Base-by-base conservation (phyloP, 2,888 invertebrate genomes). In the Halictus ligatus region DNA sequence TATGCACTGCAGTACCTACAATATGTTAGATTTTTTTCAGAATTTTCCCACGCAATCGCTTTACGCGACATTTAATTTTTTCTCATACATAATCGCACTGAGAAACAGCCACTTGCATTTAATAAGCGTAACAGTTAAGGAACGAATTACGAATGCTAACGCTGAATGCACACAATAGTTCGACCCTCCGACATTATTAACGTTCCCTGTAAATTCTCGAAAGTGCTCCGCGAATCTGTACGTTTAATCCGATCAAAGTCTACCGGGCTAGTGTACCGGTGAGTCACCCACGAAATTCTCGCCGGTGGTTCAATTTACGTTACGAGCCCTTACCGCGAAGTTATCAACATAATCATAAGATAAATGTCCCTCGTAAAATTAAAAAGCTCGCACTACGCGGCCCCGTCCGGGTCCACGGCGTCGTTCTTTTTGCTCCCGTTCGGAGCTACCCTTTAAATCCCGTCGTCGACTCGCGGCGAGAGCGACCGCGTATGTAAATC, bases 321-420 rank as follows among this genome's bases (percentile, higher is more conserved):
- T 91, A 91, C 87, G 87, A 80, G 80, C 85, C 75, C 80, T 83
- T 90, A 88, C 90, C 87, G 84, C 88, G 91, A 90, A 91, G 86
- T 91, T 90, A 91, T 91, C 89, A 89, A 89, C 91, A 91, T 91
- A 91, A 91, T 91, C 90, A 79, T 87, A 88, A 91, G 91, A 91
- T 91, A 90, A 91, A 91, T 85, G 85, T 79, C 75, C 82, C 82
- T 84, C 89, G 79, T 91, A 91, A 91, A 91, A 91, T 91, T 87
- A 91, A 89, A 90, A 90, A 91, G 87, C 89, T 89, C 88, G 85
- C 88, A 81, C 87, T 87, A 79, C 71, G 76, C 80, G 75, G 78
- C 71, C 74, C 74, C 43, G 54, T 72, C 58, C 64, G 64, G 64
- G 64, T 64, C 15, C 29, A n/a, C 1, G 67, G n/a, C 58, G 75